Conservation (phyloP, 92 coral and sea anemone genomes). For the Palythoa grandis region DNA sequence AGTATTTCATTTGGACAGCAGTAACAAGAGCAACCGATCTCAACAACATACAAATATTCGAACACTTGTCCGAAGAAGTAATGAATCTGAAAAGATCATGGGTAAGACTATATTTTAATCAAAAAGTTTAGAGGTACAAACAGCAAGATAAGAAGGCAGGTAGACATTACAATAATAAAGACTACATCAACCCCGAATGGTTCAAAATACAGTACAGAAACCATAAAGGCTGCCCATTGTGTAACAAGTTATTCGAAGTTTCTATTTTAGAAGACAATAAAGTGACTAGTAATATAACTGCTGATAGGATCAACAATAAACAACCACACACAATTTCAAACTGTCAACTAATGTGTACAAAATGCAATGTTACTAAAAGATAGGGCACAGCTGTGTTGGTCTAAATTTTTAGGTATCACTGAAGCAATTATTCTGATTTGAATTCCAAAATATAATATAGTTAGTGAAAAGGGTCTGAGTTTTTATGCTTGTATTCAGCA, state of each 20-base stretch:
- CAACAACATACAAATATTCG: too few relatives aligned
- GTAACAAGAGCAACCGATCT: neutral
- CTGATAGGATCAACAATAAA: constrained; percentile 35
- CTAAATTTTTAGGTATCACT: too few relatives aligned
- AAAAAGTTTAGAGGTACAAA: neutral
- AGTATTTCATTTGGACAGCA: neutral
- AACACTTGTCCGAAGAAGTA: too few relatives aligned
- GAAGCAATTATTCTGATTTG: too few relatives aligned
- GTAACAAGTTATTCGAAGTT: constrained; percentile 32
- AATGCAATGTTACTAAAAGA: neutral
- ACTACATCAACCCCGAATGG: constrained; percentile 46
- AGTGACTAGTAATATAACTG: constrained; percentile 36
- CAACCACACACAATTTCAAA: constrained; percentile 9
- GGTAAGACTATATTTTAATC: constrained; percentile 25
- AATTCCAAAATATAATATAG: too few relatives aligned
- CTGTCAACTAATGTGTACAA: neutral
- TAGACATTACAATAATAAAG: constrained; percentile 1
- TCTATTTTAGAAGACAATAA: constrained; percentile 41
- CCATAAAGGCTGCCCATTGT: constrained; percentile 36
- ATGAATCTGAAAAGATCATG: neutral
- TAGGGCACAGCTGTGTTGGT: neutral
- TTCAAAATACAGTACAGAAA: constrained; percentile 39
- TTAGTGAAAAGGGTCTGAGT: too few relatives aligned
- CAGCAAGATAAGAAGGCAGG: neutral
- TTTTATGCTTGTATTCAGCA: too few relatives aligned